Base-by-base conservation (phyloP, 2,888 invertebrate genomes). In the Liodrosophila aerea region DNA sequence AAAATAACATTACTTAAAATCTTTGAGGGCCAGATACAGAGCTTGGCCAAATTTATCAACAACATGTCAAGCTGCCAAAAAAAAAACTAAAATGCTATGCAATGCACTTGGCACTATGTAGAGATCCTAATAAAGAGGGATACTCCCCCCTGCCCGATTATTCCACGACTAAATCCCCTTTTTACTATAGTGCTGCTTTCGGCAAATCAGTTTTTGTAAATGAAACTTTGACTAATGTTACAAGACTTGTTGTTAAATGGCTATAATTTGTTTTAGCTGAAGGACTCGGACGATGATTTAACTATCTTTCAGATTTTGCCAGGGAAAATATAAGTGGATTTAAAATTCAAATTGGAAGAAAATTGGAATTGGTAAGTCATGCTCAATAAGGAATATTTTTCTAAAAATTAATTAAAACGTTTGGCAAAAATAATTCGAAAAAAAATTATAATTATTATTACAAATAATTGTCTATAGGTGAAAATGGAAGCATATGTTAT, bases 11-110 rank as follows among this genome's bases (percentile, higher is more conserved):
- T 76, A 75, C 70, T 70, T 67, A 57, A 74, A 56, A 50, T 53
- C 51, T 34, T 9, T 16, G 5, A 8, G 5, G 12, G 37, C 12
- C 15, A 46, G 41, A 2, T 22, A 22, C 16, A 49, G 40, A 47
- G 51, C 31, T 59, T 34, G 36, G 43, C n/a, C 40, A 15, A 64
- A 66, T 65, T 74, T 59, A 74, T 70, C 72, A 78, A 67, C 72
- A 76, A 75, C 74, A 76, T 76, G 78, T 81, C 81, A 76, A 74
- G 67, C 78, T 81, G 81, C 77, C 81, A 81, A 74, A 66, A 81
- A 71, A 51, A 22, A 22, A 22, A 22, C 22, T 4, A 22, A 22
- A 22, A 22, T 5, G 11, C 4, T 9, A 64, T 62, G 46, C 64
- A 61, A 63, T 61, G 30, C 50, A 47, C 27, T 45, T 39, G 22